These are phyloP conservation scores for Plagodis pulveraria DNA, from an alignment of 2,888 invertebrate genomes.

Conservation along the genomic window DNA sequence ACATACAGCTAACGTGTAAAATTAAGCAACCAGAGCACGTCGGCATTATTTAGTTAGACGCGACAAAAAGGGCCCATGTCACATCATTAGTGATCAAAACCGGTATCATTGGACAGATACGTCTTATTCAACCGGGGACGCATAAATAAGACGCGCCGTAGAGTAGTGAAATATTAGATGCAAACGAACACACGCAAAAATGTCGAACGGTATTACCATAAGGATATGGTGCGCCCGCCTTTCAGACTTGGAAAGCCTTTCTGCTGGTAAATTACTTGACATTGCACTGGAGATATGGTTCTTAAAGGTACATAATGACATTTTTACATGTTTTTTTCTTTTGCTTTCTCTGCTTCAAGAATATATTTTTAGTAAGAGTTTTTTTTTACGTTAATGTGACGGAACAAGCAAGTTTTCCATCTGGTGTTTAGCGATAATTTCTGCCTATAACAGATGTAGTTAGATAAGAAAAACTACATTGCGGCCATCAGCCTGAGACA, in stretches of 20 bases:
- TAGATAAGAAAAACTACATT: no score
- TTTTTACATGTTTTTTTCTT: background rate
- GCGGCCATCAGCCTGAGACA: no score
- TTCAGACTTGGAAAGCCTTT: conserved; percentile 17
- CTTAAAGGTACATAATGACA: conserved; percentile 9
- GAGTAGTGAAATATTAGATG: conserved; percentile 77
- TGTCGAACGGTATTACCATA: conserved; percentile 73
- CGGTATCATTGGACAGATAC: conserved; percentile 68
- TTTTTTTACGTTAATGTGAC: background rate
- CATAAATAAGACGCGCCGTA: conserved; percentile 71
- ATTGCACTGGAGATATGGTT: conserved; percentile 10
- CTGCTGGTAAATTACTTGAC: conserved; percentile 22
- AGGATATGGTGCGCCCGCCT: conserved; percentile 57
- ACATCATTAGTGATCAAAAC: conserved; percentile 77
- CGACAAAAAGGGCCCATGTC: conserved; percentile 72
- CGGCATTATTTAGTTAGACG: conserved; percentile 70
- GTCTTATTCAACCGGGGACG: conserved; percentile 64
- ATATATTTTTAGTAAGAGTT: no score
- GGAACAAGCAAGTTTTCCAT: background rate
- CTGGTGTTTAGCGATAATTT: background rate
- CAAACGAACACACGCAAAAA: conserved; percentile 79
- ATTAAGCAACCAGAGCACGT: conserved; percentile 63
- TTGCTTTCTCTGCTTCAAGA: no score
- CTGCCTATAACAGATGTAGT: no score
- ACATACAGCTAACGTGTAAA: conserved; percentile 46